Evolutionary conservation across 2,888 invertebrate species (phyloP).

Genomic region (Anagyrus pseudococci): DNA sequence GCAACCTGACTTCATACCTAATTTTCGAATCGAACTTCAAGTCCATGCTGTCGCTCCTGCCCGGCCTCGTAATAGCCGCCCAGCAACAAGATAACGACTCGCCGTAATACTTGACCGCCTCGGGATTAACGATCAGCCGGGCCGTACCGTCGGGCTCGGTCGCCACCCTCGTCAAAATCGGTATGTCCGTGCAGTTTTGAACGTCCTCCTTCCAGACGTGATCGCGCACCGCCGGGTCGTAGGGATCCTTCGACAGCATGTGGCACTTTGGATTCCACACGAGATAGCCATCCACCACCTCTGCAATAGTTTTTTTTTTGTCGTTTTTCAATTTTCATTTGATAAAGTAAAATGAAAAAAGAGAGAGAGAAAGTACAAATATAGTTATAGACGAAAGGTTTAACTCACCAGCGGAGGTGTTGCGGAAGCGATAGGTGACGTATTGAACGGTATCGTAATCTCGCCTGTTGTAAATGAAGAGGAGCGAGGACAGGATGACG

Average conservation of each 20-base stretch:
- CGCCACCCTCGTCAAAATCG: constrained; percentile 46
- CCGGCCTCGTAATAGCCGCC: constrained; percentile 66
- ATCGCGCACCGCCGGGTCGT: constrained; percentile 68
- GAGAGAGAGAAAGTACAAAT: too few relatives aligned
- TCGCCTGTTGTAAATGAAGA: constrained; percentile 41
- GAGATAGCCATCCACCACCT: constrained; percentile 59
- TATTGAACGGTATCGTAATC: constrained; percentile 41
- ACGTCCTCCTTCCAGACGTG: constrained; percentile 66
- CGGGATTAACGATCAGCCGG: constrained; percentile 44
- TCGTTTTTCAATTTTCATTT: constrained; percentile 35
- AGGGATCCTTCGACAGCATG: constrained; percentile 64
- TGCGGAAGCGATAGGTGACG: constrained; percentile 19
- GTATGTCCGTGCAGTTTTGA: constrained; percentile 63
- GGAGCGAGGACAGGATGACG: constrained; percentile 42
- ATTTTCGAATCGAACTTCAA: constrained; percentile 53
- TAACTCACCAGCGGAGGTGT: constrained; percentile 33
- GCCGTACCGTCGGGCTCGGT: constrained; percentile 48
- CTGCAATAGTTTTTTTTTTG: constrained; percentile 4
- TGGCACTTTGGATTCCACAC: constrained; percentile 70
- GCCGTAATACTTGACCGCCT: constrained; percentile 58
- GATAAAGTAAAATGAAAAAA: constrained; percentile 34
- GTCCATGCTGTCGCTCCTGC: constrained; percentile 44
- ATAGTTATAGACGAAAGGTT: too few relatives aligned
- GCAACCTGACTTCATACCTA: constrained; percentile 52
- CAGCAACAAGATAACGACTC: constrained; percentile 71